Base-by-base conservation (phyloP, 64 coral and sea anemone species). In the Stichodactyla helianthus region DNA sequence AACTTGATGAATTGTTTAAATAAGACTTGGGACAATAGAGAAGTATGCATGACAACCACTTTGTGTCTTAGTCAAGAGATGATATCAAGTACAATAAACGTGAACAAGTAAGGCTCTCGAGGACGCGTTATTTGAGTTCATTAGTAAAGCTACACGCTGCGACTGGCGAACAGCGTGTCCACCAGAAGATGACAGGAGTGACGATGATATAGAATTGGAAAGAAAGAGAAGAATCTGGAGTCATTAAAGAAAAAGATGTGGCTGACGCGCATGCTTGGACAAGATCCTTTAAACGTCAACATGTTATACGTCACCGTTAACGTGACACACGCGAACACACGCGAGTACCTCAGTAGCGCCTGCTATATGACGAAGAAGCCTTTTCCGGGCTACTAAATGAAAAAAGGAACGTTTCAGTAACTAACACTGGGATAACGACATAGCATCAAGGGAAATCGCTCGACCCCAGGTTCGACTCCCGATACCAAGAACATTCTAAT, bases 381-480 rank as follows among this genome's bases (percentile, higher is more conserved):
- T 79, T 79, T 79, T 52, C 77, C 77, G 77, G 14, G 31, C 77
- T 89, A 83, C 61, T 50, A 55, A 59, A 84, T 20, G 6, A 62
- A 70, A 89, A 84, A 64, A 52, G 62, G 5, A 59, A 58, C 10
- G 83, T 35, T 85, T 68, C 84, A 86, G 65, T 28, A 70, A 51
- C 20, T 59, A 31, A 14, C 28, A 31, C 6, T 60, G 26, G 18
- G 54, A 62, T 8, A 53, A 35, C 13, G 12, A 18, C 19, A 65
- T 5, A 0, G 62, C 62, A 1, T 9, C 56, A 59, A 59, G 15
- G 56, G 56, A 5, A 59, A 59, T 12, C 6, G 10, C 15, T 16
- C 15, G 15, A 17, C 5, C 18, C 4, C 18, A 17, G 59, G 16
- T 60, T 60, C 18, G 59, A 60, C 59, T 60, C 59, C 59, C 14